Evolutionary conservation across 2,797 vertebrate species (phyloP).

Genomic region (Miichthys miiuy): DNA sequence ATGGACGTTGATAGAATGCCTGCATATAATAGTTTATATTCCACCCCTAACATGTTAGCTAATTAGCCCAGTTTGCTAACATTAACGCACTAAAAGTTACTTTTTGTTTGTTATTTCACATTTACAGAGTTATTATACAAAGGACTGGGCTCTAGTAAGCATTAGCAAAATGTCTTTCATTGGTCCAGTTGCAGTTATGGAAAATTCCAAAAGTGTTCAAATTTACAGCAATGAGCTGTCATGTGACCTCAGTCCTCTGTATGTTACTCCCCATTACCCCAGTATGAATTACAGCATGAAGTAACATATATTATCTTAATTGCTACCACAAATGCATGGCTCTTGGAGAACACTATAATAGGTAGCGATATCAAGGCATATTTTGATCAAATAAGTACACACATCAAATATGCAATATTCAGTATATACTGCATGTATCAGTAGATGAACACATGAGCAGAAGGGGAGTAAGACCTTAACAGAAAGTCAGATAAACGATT

Average conservation of each 20-base stretch:
- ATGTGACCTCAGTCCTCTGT: background rate
- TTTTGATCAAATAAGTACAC: too few relatives aligned
- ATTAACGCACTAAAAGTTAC: background rate
- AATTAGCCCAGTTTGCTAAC: background rate
- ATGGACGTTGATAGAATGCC: background rate
- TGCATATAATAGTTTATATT: background rate
- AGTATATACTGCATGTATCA: too few relatives aligned
- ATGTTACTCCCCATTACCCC: background rate
- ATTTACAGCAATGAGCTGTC: background rate
- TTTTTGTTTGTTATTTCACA: background rate
- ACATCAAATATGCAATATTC: too few relatives aligned
- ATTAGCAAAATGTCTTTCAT: background rate
- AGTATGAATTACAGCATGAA: background rate
- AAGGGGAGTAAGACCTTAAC: conserved; percentile 9
- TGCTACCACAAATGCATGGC: background rate
- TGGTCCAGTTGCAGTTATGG: background rate
- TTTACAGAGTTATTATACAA: background rate
- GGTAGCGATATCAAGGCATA: background rate
- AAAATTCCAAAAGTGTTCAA: background rate
- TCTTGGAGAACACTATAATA: too few relatives aligned
- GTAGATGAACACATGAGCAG: too few relatives aligned
- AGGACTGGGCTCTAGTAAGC: background rate
- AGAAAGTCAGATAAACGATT: conserved; percentile 55
- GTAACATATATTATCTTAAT: background rate
- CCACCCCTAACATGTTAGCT: background rate